These are phyloP conservation scores for Hystrix brachyura DNA, from an alignment of 2,113 vertebrate genomes.

Conservation along the genomic window DNA sequence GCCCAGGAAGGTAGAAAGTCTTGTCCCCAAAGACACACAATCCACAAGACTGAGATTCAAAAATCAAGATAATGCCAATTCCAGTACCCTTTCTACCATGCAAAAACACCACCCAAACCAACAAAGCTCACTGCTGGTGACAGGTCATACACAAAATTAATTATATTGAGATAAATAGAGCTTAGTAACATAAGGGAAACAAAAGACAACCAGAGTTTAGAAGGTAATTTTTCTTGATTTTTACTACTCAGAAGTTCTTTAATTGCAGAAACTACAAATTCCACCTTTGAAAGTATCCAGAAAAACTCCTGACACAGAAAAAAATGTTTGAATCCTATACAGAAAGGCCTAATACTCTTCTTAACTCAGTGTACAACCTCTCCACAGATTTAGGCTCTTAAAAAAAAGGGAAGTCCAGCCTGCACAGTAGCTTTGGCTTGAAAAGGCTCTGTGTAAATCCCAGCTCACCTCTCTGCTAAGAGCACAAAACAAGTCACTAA, in stretches of 20 bases:
- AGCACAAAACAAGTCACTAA: conserved; percentile 32
- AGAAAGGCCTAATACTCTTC: not conserved
- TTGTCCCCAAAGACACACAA: not conserved
- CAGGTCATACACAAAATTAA: conserved; percentile 45
- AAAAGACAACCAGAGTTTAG: conserved; percentile 33
- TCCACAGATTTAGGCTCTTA: not conserved
- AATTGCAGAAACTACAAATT: conserved; percentile 42
- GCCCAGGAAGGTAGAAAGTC: not conserved
- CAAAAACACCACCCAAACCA: not conserved
- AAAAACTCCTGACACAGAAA: conserved; percentile 10
- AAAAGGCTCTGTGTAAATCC: not conserved
- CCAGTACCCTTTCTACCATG: conserved; percentile 37
- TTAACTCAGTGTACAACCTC: not conserved
- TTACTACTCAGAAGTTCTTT: conserved; percentile 26
- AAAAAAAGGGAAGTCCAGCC: not conserved
- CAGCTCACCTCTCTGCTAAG: not conserved
- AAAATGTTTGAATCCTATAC: conserved; percentile 32
- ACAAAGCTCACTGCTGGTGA: conserved; percentile 53
- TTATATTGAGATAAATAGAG: conserved; percentile 27
- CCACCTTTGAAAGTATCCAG: conserved; percentile 49
- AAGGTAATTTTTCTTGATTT: conserved; percentile 44
- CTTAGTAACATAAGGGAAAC: not conserved
- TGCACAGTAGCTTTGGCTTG: not conserved
- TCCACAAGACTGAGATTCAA: conserved; percentile 19
- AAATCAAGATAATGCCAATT: conserved; percentile 39